A percentile compares a stretch with the other conserved stretches of the same genome.
Conservation (phyloP, 2,888 invertebrate genomes). For the Saturnia pavonia region DNA sequence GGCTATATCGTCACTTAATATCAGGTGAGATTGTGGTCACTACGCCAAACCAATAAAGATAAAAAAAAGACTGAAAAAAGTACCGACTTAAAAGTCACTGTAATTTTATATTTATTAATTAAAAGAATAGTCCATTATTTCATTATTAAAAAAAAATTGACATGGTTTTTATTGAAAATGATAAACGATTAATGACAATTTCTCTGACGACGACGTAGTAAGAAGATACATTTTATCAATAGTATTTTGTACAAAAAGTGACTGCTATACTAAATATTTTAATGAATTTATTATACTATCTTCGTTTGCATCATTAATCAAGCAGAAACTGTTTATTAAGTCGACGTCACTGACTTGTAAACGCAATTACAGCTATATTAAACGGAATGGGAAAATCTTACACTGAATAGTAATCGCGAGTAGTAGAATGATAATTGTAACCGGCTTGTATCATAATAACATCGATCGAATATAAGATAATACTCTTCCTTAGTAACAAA, state of each 20-base stretch:
- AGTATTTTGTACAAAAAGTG: neutral
- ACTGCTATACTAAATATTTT: constrained; percentile 53
- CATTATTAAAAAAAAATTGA: too few species aligned
- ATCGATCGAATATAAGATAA: constrained; percentile 29
- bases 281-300: constrained; percentile 64
- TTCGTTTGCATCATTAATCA: constrained; percentile 66
- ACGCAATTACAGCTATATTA: constrained; percentile 48
- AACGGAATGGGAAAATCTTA: constrained; percentile 49
- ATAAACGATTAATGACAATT: neutral
- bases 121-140: too few species aligned
- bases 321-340: constrained; percentile 61
- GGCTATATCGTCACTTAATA: too few species aligned
- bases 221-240: neutral
- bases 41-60: too few species aligned
- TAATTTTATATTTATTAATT: too few species aligned
- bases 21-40: too few species aligned
- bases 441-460: constrained; percentile 28
- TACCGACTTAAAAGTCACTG: too few species aligned
- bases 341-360: constrained; percentile 53
- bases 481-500: constrained; percentile 30
- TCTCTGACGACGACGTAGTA: neutral
- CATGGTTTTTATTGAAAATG: neutral
- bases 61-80: too few species aligned
- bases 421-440: constrained; percentile 29
- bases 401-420: constrained; percentile 30